Base-by-base conservation (phyloP, 2,888 invertebrate species). In the Aleiodes testaceus region DNA sequence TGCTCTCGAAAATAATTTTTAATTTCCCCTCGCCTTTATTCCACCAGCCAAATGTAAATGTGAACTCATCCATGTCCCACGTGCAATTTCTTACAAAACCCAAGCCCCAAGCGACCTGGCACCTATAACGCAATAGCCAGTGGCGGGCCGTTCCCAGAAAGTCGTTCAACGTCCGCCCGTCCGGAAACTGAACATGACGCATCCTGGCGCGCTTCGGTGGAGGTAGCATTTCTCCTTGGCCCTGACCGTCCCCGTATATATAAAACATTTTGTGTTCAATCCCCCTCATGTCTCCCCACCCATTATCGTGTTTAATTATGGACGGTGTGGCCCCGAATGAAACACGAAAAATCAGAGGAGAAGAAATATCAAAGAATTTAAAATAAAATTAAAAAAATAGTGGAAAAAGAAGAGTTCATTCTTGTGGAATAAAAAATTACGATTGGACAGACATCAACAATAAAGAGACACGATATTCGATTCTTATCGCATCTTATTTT, bases 371-470 rank as follows among this genome's bases (percentile, higher is more conserved):
- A 36, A 42, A 49, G 12, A 18, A 20, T 9, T 26, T 14, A 52
- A 42, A 59, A 71, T 61, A 47, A 61, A 42, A 59, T 11, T 66
- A 36, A 30, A 47, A 61, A 42, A 59, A n/a, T 66, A 36, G 44
- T 12, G 45, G 22, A 42, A 14, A 49, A 53, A 47, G 12, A 68
- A 52, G 36, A 67, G 50, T 55, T 74, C 70, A 70, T 55, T 69
- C 73, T 59, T 71, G 68, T 72, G 68, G 75, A 79, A 78, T 73
- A 72, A 73, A 75, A 74, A 78, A 79, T 81, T 79, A 81, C 76
- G 77, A 74, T 69, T 77, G 78, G 76, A 68, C 75, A 76, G 79
- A 76, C 79, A 74, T 63, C 75, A 72, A 79, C 75, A 78, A 80
- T 79, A 78, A 75, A 68, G 1, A 44, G 42, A 52, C 63, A 52